A percentile compares a stretch with the other conserved stretches of the same genome.
These are phyloP conservation scores for Dolichotis patagonum DNA, from an alignment of 2,113 vertebrate species.

Conservation along the genomic window DNA sequence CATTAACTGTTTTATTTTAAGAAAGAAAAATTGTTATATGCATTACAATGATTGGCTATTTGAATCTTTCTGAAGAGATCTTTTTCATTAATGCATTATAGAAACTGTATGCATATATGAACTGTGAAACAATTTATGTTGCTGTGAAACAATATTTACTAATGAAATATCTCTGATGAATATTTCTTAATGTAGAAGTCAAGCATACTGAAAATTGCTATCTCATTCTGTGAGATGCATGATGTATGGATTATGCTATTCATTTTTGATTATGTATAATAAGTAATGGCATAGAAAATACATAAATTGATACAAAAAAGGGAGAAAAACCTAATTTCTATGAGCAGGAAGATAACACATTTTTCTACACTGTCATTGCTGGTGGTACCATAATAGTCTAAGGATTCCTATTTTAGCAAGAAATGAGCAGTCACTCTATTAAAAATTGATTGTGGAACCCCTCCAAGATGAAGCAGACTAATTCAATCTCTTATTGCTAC, in stretches of 20 bases:
- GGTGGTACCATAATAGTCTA: not conserved
- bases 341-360: not conserved
- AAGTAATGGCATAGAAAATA: conserved; percentile 26
- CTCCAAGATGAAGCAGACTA: not conserved
- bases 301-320: not conserved
- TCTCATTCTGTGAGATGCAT: not conserved
- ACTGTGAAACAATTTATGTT: not conserved
- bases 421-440: conserved; percentile 34
- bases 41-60: not conserved
- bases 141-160: conserved; percentile 11
- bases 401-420: conserved; percentile 1
- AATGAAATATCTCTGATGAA: conserved; percentile 35
- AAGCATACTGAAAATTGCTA: not conserved
- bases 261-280: not conserved
- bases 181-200: conserved; percentile 2
- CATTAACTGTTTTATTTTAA: not conserved
- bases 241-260: conserved; percentile 32
- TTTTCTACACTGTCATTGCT: not conserved
- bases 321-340: conserved; percentile 45
- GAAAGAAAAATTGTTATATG: not conserved
- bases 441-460: conserved; percentile 39
- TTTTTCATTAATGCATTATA: conserved; percentile 9
- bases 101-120: not conserved
- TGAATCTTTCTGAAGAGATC: not conserved
- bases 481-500: not conserved